Evolutionary conservation across 1,140 invertebrate genomes (phyloP).

Genomic region (Littorina saxatilis): DNA sequence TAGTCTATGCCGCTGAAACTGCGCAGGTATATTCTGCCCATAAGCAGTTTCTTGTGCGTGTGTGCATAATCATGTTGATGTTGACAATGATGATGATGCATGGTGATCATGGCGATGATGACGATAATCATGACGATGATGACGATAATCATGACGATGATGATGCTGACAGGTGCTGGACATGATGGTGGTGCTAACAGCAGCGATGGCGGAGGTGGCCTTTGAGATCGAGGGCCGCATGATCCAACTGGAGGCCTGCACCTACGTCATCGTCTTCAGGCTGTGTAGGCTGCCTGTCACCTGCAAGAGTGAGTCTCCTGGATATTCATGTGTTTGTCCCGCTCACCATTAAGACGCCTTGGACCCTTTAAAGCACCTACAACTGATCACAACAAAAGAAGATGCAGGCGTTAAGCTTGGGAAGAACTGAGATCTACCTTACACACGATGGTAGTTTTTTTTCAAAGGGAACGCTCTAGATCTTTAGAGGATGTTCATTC

Average conservation of each 20-base stretch:
- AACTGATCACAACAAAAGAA: too few relatives aligned
- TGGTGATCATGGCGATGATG: background rate
- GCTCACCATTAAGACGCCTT: background rate
- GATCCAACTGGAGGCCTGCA: slow-evolving; percentile 32
- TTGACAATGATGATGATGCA: background rate
- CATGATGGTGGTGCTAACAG: slow-evolving; percentile 30
- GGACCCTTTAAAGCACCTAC: too few relatives aligned
- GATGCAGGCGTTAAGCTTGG: too few relatives aligned
- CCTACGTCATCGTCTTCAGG: slow-evolving; percentile 37
- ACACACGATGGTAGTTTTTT: too few relatives aligned
- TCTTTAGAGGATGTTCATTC: background rate
- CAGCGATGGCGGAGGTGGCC: slow-evolving; percentile 32
- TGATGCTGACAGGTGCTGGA: slow-evolving; percentile 36
- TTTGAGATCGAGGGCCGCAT: slow-evolving; percentile 27
- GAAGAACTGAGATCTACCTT: too few relatives aligned
- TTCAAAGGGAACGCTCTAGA: too few relatives aligned
- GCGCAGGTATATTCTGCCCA: too few relatives aligned
- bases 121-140: background rate
- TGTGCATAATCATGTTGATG: background rate
- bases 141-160: background rate
- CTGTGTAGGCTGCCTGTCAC: slow-evolving; percentile 35
- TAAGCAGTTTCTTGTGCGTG: too few relatives aligned
- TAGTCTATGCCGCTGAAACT: too few relatives aligned
- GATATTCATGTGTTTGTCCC: background rate
- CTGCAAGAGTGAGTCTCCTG: slow-evolving; percentile 38